phyloP scores from a whole-genome alignment of 1,140 invertebrate species.

The Aleiodes sp. region DNA sequence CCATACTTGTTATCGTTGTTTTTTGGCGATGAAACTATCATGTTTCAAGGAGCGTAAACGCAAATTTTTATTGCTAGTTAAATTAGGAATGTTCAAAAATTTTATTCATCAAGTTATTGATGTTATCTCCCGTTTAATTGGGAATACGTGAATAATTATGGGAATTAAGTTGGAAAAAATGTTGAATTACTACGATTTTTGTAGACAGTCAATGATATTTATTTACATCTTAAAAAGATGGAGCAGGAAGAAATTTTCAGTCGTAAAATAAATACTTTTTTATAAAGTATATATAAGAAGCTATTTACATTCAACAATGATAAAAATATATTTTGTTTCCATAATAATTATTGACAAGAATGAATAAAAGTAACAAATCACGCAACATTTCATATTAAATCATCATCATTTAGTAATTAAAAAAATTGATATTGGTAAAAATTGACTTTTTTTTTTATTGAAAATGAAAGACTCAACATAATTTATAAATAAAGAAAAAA shows the following conservation, averaged over 20 bases:
- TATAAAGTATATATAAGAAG: conserved; percentile 46
- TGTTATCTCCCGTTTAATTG: too few relatives aligned
- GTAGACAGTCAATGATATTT: neutral
- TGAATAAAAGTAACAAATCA: conserved; percentile 31
- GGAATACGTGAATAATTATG: too few relatives aligned
- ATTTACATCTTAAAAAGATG: neutral
- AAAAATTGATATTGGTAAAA: too few relatives aligned
- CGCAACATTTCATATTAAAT: conserved; percentile 3
- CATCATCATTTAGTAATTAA: neutral
- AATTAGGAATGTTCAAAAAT: neutral
- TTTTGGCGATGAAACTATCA: too few relatives aligned
- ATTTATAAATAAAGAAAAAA: neutral
- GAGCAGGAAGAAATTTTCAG: conserved; percentile 17
- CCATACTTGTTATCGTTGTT: neutral
- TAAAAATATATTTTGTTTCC: neutral
- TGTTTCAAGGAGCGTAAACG: too few relatives aligned
- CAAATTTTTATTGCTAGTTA: conserved; percentile 10
- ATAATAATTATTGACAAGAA: conserved; percentile 10
- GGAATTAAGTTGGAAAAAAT: too few relatives aligned
- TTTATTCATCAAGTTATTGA: neutral
- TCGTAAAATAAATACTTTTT: conserved; percentile 48
- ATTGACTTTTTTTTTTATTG: neutral
- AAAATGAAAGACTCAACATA: neutral
- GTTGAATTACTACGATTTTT: too few relatives aligned
- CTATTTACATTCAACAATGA: conserved; percentile 44